Conservation (phyloP, 2,888 invertebrate species). For the Nephrotoma flavescens region DNA sequence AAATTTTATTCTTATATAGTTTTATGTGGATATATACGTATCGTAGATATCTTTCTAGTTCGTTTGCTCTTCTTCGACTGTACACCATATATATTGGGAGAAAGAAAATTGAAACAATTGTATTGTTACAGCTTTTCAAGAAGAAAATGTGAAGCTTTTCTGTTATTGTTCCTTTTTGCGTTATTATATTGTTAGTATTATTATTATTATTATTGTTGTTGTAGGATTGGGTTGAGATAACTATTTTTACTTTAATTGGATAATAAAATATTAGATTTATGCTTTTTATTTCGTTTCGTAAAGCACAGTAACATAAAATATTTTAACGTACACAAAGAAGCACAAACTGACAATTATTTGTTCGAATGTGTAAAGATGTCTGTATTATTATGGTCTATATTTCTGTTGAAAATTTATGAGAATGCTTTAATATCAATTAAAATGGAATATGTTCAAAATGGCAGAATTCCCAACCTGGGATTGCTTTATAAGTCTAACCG, state of each 20-base stretch:
- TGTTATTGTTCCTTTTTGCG: not conserved
- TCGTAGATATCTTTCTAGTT: not conserved
- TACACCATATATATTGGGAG: not conserved
- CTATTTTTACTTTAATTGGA: not conserved
- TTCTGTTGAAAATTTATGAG: no score
- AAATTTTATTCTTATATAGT: not conserved
- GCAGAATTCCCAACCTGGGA: no score
- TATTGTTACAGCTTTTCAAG: not conserved
- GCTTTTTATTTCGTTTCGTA: not conserved
- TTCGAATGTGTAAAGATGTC: not conserved
- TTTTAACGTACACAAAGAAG: not conserved
- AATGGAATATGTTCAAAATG: no score
- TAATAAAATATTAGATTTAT: not conserved
- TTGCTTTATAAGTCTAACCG: no score
- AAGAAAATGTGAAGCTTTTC: not conserved
- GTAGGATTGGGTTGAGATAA: not conserved
- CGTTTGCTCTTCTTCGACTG: not conserved
- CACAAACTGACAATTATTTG: not conserved
- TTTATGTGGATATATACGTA: not conserved
- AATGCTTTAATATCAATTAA: no score
- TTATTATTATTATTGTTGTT: not conserved
- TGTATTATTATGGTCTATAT: no score
- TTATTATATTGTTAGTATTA: not conserved
- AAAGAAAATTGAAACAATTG: not conserved
- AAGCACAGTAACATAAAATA: not conserved